Base-by-base conservation (phyloP, 1,140 invertebrate genomes). In the Macrobrachium nipponense region DNA sequence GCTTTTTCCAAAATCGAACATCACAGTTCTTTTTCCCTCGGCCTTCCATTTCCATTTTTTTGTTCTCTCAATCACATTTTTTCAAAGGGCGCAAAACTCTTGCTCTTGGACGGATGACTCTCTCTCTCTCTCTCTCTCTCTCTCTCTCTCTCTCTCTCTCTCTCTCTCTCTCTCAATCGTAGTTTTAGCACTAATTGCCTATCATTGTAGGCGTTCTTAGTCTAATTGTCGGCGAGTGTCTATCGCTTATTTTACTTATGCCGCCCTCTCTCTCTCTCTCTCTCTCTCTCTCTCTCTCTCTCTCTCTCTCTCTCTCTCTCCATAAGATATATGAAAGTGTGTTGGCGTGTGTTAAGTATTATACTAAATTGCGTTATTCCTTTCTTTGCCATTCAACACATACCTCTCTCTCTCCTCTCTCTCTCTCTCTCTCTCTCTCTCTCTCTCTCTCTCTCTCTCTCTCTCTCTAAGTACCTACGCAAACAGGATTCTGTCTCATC, bases 271-370 rank as follows among this genome's bases (percentile, higher is more conserved):
- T 36, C 6, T 73, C 70, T 73, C 70, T 73, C 70, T 73, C n/a
- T 73, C 70, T 72, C 68, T 72, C 68, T 72, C 68, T 72, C 68
- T 72, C 68, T 72, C 68, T 17, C 20, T 72, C 20, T 72, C 20
- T 72, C 68, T 72, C 20, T 5, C 14, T 20, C 68, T 17, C 68
- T 36, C 7, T 8, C 51, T 51, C 51, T 51, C 7, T 51, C 7
- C 0, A 36, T 36, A 36, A 36, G 27, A 36, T 36, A 4, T 36
- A 36, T 36, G 27, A 4, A 36, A 36, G 27, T 4, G 27, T 36
- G 27, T 36, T 36, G n/a, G n/a, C n/a, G n/a, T 36, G 27, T 1
- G 4, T 36, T 36, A 36, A 36, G 27, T 4, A 36, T 2, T 36
- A 36, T 2, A 4, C 27, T 36, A 1, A 1, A 36, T 4, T 2